These are phyloP conservation scores for Podabrus alpinus DNA, from an alignment of 2,888 invertebrate genomes.

Conservation along the genomic window DNA sequence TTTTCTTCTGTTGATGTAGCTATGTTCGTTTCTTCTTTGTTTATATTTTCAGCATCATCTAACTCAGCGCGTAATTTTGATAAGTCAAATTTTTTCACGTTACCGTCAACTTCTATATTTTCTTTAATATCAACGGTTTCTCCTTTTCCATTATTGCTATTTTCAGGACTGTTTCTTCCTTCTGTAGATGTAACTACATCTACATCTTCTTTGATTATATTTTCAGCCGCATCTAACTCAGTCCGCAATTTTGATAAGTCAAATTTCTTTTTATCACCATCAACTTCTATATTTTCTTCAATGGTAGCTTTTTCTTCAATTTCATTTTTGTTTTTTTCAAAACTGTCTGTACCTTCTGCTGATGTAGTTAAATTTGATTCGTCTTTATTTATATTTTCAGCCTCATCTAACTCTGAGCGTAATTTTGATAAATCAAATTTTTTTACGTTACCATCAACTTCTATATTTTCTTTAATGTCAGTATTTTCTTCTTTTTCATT, in stretches of 20 bases:
- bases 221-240: background rate
- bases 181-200: background rate
- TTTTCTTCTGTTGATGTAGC: background rate
- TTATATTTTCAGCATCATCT: background rate
- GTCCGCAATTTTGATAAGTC: background rate
- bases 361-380: too few relatives aligned
- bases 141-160: background rate
- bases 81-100: background rate
- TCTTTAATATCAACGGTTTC: background rate
- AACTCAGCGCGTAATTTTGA: background rate
- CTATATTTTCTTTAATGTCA: background rate
- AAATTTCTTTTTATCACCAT: too few relatives aligned
- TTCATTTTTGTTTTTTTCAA: too few relatives aligned
- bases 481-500: background rate
- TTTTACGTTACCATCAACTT: background rate
- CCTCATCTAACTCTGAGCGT: background rate
- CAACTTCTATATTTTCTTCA: background rate
- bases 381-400: background rate
- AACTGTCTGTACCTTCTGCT: too few relatives aligned
- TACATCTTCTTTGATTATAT: background rate
- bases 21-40: background rate
- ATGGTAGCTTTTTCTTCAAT: too few relatives aligned
- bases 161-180: background rate
- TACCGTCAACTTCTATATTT: background rate
- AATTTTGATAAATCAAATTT: background rate